Percentiles rank a stretch among this genome's conserved stretches.
Evolutionary conservation across 2,113 vertebrate species (phyloP).

Genomic region (Misgurnus anguillicaudatus): DNA sequence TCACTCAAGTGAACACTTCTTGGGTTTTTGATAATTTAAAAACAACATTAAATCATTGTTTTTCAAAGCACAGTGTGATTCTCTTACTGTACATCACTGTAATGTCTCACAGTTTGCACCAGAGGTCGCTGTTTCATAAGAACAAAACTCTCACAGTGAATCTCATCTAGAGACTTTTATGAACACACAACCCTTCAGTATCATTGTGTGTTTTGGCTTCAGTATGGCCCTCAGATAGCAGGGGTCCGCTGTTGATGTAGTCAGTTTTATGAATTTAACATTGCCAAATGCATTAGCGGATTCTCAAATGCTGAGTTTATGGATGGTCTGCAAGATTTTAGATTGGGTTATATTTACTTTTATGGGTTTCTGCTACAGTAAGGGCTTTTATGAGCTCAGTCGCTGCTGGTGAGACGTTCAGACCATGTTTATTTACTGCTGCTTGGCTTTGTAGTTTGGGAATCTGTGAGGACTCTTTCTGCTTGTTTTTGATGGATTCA

Average conservation of each 20-base stretch:
- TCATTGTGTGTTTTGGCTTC: too few species aligned
- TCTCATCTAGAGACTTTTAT: not conserved
- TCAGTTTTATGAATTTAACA: slow-evolving; percentile 5
- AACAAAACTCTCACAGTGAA: not conserved
- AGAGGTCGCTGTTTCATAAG: not conserved
- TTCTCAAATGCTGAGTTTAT: not conserved
- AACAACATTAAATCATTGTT: too few species aligned
- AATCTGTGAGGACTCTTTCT: too few species aligned
- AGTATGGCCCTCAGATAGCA: not conserved
- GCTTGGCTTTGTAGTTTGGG: not conserved
- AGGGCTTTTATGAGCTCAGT: not conserved
- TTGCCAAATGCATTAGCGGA: slow-evolving; percentile 15
- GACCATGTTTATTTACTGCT: not conserved
- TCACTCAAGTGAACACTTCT: too few species aligned
- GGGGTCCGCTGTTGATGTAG: not conserved
- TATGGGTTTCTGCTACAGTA: slow-evolving; percentile 16
- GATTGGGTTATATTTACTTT: slow-evolving; percentile 3
- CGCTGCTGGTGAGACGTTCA: not conserved
- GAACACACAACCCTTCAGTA: not conserved
- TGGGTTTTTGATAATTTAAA: too few species aligned
- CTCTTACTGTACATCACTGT: not conserved
- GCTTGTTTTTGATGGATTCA: too few species aligned
- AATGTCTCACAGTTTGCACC: not conserved
- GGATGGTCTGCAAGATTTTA: not conserved
- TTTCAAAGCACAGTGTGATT: too few species aligned